These are phyloP conservation scores for Capitella teleta DNA, from an alignment of 1,140 invertebrate species.

Conservation along the genomic window DNA sequence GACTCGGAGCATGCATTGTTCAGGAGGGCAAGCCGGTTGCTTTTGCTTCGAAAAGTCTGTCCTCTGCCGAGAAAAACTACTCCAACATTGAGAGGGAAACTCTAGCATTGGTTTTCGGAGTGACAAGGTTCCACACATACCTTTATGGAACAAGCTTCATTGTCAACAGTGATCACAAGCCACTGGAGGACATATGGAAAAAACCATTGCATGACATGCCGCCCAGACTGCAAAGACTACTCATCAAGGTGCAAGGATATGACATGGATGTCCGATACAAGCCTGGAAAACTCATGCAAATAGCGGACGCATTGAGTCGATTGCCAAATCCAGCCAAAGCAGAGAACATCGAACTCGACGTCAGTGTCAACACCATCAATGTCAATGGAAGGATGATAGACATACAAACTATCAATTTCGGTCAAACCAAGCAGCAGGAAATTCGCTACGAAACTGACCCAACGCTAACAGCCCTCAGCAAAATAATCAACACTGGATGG, in stretches of 20 bases:
- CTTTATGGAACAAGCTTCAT: slow-evolving; percentile 6
- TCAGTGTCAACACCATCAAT: background rate
- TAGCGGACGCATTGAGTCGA: slow-evolving; percentile 24
- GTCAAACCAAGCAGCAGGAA: too few relatives aligned
- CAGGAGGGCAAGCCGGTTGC: slow-evolving; percentile 2
- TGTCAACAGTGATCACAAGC: slow-evolving; percentile 13
- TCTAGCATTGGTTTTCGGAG: slow-evolving; percentile 2
- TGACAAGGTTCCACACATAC: slow-evolving; percentile 4
- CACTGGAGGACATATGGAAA: slow-evolving; percentile 31
- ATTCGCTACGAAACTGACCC: background rate
- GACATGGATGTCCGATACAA: slow-evolving; percentile 37
- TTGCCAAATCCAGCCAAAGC: slow-evolving; percentile 21
- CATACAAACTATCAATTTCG: slow-evolving; percentile 1
- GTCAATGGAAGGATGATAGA: background rate
- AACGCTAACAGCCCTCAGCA: background rate
- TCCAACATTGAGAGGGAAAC: slow-evolving; percentile 2
- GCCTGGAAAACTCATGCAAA: slow-evolving; percentile 35
- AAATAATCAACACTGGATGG: background rate
- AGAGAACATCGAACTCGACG: slow-evolving; percentile 23
- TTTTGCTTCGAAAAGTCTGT: slow-evolving; percentile 1
- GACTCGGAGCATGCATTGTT: slow-evolving; percentile 27
- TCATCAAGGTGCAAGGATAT: too few relatives aligned
- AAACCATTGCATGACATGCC: slow-evolving; percentile 37
- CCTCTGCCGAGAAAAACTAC: background rate
- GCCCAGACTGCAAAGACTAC: slow-evolving; percentile 33